Evolutionary conservation across 53 echinoderm and acorn worm species (phyloP).

Genomic region (Temnopleurus reevesii): DNA sequence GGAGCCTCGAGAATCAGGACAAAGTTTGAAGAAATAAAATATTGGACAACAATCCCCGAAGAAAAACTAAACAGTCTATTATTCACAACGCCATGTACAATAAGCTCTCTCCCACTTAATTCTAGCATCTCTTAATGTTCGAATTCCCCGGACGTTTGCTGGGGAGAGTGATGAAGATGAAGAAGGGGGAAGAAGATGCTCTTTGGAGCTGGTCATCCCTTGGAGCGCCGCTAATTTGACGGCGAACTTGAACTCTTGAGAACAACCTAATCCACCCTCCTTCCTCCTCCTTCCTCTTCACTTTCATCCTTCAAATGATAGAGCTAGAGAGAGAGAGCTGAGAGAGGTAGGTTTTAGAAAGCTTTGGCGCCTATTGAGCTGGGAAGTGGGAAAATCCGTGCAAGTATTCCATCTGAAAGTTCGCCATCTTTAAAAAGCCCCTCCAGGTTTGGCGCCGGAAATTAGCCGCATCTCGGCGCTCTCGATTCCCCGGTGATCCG

Average conservation of each 20-base stretch:
- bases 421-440: conserved; percentile 2
- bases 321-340: not conserved
- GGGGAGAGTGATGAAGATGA: not conserved
- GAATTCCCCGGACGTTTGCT: conserved; percentile 3
- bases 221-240: conserved; percentile 34
- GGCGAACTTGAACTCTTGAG: conserved; percentile 20
- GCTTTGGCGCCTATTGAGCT: conserved; percentile 14
- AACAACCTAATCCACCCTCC: conserved; percentile 14
- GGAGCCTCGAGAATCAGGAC: conserved; percentile 30
- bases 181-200: not conserved
- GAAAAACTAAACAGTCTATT: conserved; percentile 17
- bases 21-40: conserved; percentile 28
- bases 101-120: conserved; percentile 1
- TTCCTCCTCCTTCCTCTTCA: conserved; percentile 6
- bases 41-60: conserved; percentile 6
- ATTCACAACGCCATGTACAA: not conserved
- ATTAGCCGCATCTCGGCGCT: conserved; percentile 31
- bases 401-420: conserved; percentile 9
- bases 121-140: not conserved
- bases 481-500: conserved; percentile 6
- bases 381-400: not conserved
- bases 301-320: not conserved
- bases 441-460: conserved; percentile 8
- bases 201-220: not conserved
- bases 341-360: no score